phyloP scores from a whole-genome alignment of 2,113 vertebrate genomes.

The Carassius auratus region DNA sequence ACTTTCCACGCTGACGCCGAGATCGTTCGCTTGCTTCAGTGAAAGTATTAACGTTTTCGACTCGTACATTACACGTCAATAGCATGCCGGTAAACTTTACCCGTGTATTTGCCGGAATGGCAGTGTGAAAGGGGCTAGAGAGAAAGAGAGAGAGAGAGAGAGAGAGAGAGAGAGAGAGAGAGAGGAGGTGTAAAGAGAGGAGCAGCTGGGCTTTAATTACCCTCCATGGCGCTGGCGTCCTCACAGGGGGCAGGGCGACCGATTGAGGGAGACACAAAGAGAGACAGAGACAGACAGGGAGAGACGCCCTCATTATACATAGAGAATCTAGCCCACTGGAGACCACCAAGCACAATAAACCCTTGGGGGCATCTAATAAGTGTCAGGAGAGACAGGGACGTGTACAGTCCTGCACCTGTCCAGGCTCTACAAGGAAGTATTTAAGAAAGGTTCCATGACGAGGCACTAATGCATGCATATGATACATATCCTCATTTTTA shows the following conservation, averaged over 20 bases:
- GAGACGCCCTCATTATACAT: slow-evolving; percentile 68
- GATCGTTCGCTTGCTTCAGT: too few species aligned
- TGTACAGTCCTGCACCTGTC: not conserved
- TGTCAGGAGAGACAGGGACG: not conserved
- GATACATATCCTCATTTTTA: not conserved
- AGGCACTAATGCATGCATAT: not conserved
- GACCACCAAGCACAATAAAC: slow-evolving; percentile 15
- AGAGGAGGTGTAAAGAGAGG: slow-evolving; percentile 58
- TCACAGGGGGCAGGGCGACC: slow-evolving; percentile 42
- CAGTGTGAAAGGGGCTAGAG: too few species aligned
- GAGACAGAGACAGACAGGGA: slow-evolving; percentile 37
- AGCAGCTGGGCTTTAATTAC: slow-evolving; percentile 75
- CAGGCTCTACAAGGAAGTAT: not conserved
- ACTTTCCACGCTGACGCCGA: too few species aligned
- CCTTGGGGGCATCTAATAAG: slow-evolving; percentile 15
- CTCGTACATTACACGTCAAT: too few species aligned
- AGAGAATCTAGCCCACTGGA: slow-evolving; percentile 19
- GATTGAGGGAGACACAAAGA: slow-evolving; percentile 31
- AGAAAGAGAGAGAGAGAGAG: too few species aligned
- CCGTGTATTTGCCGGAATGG: too few species aligned
- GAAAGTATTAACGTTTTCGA: too few species aligned
- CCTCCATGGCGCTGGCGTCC: slow-evolving; percentile 57
- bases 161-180: not conserved
- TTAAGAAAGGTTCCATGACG: not conserved
- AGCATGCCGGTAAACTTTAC: too few species aligned